Base-by-base conservation (phyloP, 2,797 vertebrate genomes). In the Diceros bicornis region DNA sequence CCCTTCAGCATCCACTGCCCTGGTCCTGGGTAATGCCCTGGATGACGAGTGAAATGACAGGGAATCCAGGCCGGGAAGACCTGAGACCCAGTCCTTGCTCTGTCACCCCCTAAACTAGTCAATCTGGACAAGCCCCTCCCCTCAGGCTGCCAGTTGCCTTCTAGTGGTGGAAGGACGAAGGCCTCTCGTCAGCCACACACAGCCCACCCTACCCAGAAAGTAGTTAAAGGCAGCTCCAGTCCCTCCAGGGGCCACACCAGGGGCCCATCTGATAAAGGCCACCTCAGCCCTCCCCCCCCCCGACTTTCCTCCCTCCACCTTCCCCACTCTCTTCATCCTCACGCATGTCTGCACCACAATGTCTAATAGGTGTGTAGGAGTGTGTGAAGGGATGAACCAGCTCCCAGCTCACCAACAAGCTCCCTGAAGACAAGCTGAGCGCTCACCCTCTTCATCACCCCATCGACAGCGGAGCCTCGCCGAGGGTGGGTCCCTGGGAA, bases 221-320 rank as follows among this genome's bases (percentile, higher is more conserved):
- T 41, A 41, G 41, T 50, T 50, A 50, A 50, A 50, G 47, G 47
- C 47, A 50, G 47, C 47, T 50, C 47, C 47, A 50, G 47, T 82
- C 12, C 57, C 18, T 32, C 79, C 41, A 4, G 4, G 4, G 1
- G 17, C 75, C 14, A n/a, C 50, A n/a, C 12, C 32, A 41, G 16
- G 7, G 14, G 77, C 4, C 17, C 82, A 9, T 3, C 4, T 6
- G 62, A 59, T 27, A n/a, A 44, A 68, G 69, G 57, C 62, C 64
- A 21, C 9, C n/a, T 34, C 29, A 0, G 29, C 79, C 0, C 17
- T 94, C n/a, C 93, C 89, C 84, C 62, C 75, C 52, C 52, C 0
- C 44, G 93, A 91, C 97, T 85, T 71, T 61, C 23, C 61, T 68
- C 27, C 25, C 29, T 91, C 83, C 11, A 2, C 18, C 61, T 47